A percentile compares a stretch with the other conserved stretches of the same genome.
Evolutionary conservation across 2,888 invertebrate genomes (phyloP).

Genomic region (Hyles lineata): DNA sequence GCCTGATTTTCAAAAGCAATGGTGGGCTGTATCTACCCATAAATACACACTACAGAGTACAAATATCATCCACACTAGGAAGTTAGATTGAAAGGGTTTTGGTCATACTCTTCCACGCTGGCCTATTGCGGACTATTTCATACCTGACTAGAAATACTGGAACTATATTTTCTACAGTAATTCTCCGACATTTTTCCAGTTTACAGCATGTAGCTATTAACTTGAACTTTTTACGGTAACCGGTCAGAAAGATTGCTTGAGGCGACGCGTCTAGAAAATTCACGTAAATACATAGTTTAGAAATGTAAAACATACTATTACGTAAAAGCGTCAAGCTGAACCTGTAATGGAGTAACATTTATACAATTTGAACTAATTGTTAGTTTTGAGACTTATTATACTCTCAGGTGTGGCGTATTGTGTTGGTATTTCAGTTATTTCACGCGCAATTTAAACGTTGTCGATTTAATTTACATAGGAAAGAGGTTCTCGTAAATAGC

Average conservation of each 20-base stretch:
- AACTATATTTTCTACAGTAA: neutral
- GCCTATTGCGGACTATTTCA: too few relatives aligned
- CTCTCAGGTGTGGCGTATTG: neutral
- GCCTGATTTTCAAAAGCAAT: too few relatives aligned
- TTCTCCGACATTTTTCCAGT: neutral
- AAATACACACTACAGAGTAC: too few relatives aligned
- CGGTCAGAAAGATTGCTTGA: neutral
- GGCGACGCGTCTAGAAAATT: conserved; percentile 7
- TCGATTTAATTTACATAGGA: neutral
- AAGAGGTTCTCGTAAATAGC: neutral
- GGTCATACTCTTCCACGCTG: too few relatives aligned
- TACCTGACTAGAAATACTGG: neutral
- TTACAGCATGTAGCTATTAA: conserved; percentile 18
- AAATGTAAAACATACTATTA: conserved; percentile 15
- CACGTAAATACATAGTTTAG: conserved; percentile 11
- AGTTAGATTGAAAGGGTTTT: too few relatives aligned
- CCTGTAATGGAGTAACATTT: neutral
- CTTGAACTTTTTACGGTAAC: neutral
- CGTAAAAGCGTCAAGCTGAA: neutral
- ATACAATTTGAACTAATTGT: conserved; percentile 1
- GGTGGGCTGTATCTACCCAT: too few relatives aligned
- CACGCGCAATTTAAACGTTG: neutral
- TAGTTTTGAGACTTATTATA: neutral
- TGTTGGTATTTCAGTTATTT: neutral
- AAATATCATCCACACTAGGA: too few relatives aligned